phyloP scores from a whole-genome alignment of 2,113 vertebrate genomes.

The Telmatochromis sp. region DNA sequence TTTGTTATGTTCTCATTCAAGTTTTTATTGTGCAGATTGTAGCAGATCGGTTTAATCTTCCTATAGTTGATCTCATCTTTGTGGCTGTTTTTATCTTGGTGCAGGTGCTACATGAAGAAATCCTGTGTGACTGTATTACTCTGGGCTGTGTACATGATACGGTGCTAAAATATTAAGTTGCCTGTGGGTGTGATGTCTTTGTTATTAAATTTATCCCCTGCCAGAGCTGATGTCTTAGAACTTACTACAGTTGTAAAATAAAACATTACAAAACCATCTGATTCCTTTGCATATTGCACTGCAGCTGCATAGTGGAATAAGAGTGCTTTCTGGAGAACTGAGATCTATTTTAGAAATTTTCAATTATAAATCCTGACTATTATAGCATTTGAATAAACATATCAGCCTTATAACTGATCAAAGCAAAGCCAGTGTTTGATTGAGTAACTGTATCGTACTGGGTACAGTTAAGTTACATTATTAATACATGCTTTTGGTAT shows the following conservation, averaged over 20 bases:
- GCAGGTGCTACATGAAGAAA: background rate
- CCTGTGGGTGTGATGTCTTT: background rate
- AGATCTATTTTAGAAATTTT: background rate
- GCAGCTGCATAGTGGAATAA: background rate
- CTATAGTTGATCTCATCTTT: background rate
- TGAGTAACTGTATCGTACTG: background rate
- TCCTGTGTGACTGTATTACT: background rate
- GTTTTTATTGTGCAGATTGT: background rate
- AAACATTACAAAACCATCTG: background rate
- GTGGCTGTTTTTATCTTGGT: background rate
- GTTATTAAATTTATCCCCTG: background rate
- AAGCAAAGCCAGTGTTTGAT: background rate
- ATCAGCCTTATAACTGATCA: background rate
- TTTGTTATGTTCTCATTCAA: background rate
- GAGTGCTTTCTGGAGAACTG: background rate
- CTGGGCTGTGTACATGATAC: background rate
- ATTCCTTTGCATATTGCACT: background rate
- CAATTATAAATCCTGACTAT: background rate
- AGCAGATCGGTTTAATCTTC: background rate
- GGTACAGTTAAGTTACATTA: background rate
- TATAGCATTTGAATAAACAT: background rate
- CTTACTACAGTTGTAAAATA: background rate
- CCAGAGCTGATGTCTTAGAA: background rate
- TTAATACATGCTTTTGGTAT: background rate
- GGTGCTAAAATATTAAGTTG: background rate